Evolutionary conservation across 2,113 vertebrate genomes (phyloP).

Genomic region (Rhineura floridana): DNA sequence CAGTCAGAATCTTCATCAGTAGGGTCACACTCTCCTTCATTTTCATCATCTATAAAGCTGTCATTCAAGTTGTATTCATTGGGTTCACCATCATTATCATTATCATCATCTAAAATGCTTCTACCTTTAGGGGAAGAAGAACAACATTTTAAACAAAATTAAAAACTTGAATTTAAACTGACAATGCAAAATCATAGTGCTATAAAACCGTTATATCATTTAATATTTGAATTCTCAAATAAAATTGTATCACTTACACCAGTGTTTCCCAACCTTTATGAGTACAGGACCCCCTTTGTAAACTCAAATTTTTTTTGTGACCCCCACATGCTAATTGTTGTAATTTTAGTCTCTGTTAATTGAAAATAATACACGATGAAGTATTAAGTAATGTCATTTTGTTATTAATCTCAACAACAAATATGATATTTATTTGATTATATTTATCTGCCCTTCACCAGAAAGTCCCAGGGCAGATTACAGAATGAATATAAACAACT

Average conservation of each 20-base stretch:
- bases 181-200: background rate
- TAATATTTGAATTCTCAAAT: background rate
- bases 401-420: no score
- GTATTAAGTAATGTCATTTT: no score
- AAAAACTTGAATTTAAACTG: background rate
- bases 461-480: no score
- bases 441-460: no score
- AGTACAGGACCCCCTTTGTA: no score
- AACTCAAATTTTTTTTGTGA: no score
- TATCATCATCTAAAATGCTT: conserved; percentile 42
- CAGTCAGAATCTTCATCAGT: conserved; percentile 82
- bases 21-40: conserved; percentile 70
- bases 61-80: conserved; percentile 68
- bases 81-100: conserved; percentile 32
- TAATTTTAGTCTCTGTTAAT: no score
- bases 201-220: background rate
- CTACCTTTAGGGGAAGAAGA: conserved; percentile 57
- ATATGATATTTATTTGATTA: no score
- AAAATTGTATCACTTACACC: background rate
- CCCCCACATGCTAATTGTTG: no score
- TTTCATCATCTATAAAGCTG: conserved; percentile 75
- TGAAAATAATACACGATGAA: no score
- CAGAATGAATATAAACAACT: no score
- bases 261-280: background rate
- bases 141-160: background rate